Percentiles rank a stretch among this genome's conserved stretches.
phyloP scores from a whole-genome alignment of 2,888 invertebrate genomes.

The Brachycybe producta region DNA sequence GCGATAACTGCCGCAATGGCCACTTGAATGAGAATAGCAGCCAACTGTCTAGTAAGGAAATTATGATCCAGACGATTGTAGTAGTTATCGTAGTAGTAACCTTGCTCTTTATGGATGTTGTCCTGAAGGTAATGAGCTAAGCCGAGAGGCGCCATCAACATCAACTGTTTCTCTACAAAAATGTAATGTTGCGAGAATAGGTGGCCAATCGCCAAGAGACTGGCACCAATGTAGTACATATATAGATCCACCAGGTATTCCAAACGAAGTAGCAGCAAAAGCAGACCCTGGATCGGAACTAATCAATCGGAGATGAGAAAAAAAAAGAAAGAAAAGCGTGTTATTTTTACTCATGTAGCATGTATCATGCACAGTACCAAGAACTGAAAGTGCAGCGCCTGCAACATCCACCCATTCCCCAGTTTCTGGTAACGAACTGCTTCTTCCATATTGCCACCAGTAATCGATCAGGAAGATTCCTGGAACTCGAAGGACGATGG shows the following conservation, averaged over 20 bases:
- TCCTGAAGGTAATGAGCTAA: too few relatives aligned
- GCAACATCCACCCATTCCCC: constrained; percentile 27
- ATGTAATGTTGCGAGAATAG: constrained; percentile 37
- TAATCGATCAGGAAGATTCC: constrained; percentile 38
- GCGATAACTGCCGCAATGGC: constrained; percentile 29
- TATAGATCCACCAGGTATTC: constrained; percentile 38
- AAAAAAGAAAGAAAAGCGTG: background rate
- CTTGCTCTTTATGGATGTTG: too few relatives aligned
- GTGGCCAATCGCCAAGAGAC: constrained; percentile 35
- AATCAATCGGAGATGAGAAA: constrained; percentile 3
- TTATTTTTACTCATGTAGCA: background rate
- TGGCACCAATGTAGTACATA: constrained; percentile 37
- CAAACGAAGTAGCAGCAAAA: constrained; percentile 39
- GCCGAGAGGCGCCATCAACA: too few relatives aligned
- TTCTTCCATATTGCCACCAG: constrained; percentile 32
- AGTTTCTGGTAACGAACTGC: constrained; percentile 24
- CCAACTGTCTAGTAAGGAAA: constrained; percentile 29
- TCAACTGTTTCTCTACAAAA: constrained; percentile 24
- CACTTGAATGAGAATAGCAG: constrained; percentile 32
- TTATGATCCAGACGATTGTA: constrained; percentile 24
- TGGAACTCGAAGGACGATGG: constrained; percentile 36
- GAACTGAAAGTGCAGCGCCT: constrained; percentile 30
- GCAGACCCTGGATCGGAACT: constrained; percentile 38
- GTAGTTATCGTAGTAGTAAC: background rate
- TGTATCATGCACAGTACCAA: constrained; percentile 27